Percentiles rank a stretch among this genome's conserved stretches.
These are phyloP conservation scores for Melieria picta DNA, from an alignment of 2,888 invertebrate species.

Conservation along the genomic window DNA sequence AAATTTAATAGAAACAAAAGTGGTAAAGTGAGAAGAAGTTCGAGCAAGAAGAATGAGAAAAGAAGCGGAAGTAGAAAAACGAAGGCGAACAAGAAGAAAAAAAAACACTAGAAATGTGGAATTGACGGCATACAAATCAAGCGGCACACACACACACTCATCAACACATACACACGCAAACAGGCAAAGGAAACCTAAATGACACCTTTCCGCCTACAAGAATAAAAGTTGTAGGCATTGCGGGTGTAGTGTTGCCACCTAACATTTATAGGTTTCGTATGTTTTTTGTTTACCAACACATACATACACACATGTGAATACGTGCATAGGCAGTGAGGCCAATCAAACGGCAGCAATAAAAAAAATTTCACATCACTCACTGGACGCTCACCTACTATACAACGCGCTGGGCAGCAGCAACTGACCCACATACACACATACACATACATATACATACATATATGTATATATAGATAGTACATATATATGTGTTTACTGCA, in stretches of 20 bases:
- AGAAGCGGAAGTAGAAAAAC: not conserved
- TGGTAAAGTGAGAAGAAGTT: not conserved
- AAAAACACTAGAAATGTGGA: not conserved
- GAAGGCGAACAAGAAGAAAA: not conserved
- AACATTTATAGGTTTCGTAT: too few relatives aligned
- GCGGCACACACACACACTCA: not conserved
- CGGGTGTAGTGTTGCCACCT: too few relatives aligned
- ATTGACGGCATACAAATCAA: constrained; percentile 2
- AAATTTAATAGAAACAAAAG: not conserved
- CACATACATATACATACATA: not conserved
- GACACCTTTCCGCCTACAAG: too few relatives aligned
- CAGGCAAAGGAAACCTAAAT: too few relatives aligned
- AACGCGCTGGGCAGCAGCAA: too few relatives aligned
- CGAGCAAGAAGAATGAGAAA: not conserved
- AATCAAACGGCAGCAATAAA: not conserved
- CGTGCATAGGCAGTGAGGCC: not conserved
- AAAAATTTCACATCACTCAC: not conserved
- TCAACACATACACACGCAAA: not conserved
- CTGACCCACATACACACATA: not conserved
- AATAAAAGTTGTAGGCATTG: too few relatives aligned
- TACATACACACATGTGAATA: not conserved
- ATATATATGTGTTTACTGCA: not conserved
- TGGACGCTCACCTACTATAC: too few relatives aligned
- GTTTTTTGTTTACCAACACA: too few relatives aligned
- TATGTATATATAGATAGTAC: not conserved